Evolutionary conservation across 2,888 invertebrate species (phyloP), one percentile per base, ranked within the genome.

Genomic region (Monopis laevigella): DNA sequence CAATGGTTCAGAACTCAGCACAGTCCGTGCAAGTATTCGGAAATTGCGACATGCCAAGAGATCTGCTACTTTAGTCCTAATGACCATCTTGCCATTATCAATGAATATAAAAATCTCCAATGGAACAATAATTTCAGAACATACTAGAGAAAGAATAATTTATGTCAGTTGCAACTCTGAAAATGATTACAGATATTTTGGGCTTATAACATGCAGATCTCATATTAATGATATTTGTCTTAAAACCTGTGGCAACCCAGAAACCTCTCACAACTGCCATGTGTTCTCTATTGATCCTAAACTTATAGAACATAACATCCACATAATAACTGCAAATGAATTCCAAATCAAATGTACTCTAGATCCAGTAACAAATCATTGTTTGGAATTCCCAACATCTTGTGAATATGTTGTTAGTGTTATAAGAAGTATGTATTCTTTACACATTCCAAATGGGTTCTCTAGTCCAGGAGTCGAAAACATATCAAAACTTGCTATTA

Each of bases 231-330:
- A 56, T 8, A 21, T 21, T 10, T 13, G 14, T 3, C 16, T 26
- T 40, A 21, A 46, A 43, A 10, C 44, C 42, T n/a, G n/a, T n/a
- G n/a, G n/a, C 27, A 17, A n/a, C n/a, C 56, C 62, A 0, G 77
- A 70, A 47, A 84, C 57, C 53, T 92, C 92, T 0, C 93, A 93
- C 59, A 94, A 96, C 40, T 96, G 97, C 58, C 97, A 98, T 67
- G 94, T 97, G 0, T 98, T 98, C 64, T 93, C 93, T 45, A 92
- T 96, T 6, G 96, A 97, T 60, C 88, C 93, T 0, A 89, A 94
- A 64, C 80, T 94, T 52, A 86, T 88, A 2, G 89, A 91, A 44
- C 97, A 98, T 61, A 84, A 84, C 18, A 84, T 87, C 30, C 97
- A 98, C 67, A 71, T 86, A 2, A 80, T 84, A n/a, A 88, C 90